Percentiles rank a stretch among this genome's conserved stretches.
These are phyloP conservation scores for Priocnemis perturbator DNA, from an alignment of 2,888 invertebrate genomes.

Conservation along the genomic window DNA sequence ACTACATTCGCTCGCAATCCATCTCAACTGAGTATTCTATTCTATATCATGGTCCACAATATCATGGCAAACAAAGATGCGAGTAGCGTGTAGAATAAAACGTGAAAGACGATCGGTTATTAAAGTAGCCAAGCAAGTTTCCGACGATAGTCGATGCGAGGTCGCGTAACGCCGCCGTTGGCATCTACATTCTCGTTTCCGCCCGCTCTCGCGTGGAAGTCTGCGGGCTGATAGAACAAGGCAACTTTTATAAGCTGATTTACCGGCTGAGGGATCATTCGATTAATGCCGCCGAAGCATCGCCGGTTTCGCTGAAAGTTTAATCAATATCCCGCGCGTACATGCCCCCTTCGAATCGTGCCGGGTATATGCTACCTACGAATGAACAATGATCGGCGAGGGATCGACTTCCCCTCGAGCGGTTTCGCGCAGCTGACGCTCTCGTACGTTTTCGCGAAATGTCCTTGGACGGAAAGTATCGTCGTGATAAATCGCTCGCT, in stretches of 20 bases:
- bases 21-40: no score
- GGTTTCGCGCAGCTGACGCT: slow-evolving; percentile 56
- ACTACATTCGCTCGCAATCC: no score
- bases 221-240: background rate
- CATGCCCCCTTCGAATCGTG: background rate
- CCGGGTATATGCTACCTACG: slow-evolving; percentile 31
- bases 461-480: slow-evolving; percentile 51
- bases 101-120: no score
- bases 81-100: no score
- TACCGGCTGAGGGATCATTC: background rate
- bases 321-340: no score
- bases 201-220: no score
- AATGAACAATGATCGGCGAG: slow-evolving; percentile 52
- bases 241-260: background rate
- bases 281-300: background rate
- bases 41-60: no score
- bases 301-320: background rate
- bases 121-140: no score
- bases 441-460: slow-evolving; percentile 48
- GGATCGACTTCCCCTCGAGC: slow-evolving; percentile 49
- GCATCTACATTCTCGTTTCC: no score
- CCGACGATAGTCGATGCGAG: no score
- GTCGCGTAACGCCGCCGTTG: no score
- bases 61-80: no score
- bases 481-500: slow-evolving; percentile 53